These are phyloP conservation scores for Zeuzera pyrina DNA, from an alignment of 2,888 invertebrate genomes.

Conservation along the genomic window DNA sequence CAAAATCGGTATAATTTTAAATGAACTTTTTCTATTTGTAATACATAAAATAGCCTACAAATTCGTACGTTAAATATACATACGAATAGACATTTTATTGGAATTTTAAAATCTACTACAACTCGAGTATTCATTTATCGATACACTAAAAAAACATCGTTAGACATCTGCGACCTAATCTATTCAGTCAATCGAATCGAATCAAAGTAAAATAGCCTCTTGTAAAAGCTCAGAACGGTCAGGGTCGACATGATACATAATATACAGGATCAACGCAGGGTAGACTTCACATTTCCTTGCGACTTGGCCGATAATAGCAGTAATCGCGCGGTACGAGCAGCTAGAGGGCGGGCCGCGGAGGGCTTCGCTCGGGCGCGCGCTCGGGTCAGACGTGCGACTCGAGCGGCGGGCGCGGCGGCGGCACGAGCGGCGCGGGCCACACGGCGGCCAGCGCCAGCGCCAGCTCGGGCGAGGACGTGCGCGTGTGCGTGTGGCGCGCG, in stretches of 20 bases:
- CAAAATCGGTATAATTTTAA: background rate
- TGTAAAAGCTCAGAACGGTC: no score
- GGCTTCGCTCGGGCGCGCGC: conserved; percentile 17
- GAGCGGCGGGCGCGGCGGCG: conserved; percentile 43
- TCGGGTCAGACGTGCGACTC: conserved; percentile 48
- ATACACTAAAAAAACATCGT: conserved; percentile 43
- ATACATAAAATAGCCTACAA: conserved; percentile 23
- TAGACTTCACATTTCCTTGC: no score
- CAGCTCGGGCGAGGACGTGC: conserved; percentile 75
- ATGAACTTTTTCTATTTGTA: background rate
- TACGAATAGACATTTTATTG: conserved; percentile 6
- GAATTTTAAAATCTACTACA: conserved; percentile 27
- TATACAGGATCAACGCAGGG: no score
- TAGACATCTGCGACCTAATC: conserved; percentile 64
- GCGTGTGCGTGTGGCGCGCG: conserved; percentile 75
- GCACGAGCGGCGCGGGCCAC: conserved; percentile 42
- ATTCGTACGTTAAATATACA: conserved; percentile 25
- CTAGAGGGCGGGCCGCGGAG: conserved; percentile 30
- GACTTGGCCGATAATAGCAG: no score
- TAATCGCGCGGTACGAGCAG: conserved; percentile 9
- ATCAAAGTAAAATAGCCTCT: conserved; percentile 69
- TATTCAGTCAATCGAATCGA: conserved; percentile 70
- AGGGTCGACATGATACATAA: no score
- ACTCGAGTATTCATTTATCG: conserved; percentile 49
- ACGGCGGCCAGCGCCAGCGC: conserved; percentile 36